These are phyloP conservation scores for Stratiomys singularior DNA, from an alignment of 2,888 invertebrate genomes.

Conservation along the genomic window DNA sequence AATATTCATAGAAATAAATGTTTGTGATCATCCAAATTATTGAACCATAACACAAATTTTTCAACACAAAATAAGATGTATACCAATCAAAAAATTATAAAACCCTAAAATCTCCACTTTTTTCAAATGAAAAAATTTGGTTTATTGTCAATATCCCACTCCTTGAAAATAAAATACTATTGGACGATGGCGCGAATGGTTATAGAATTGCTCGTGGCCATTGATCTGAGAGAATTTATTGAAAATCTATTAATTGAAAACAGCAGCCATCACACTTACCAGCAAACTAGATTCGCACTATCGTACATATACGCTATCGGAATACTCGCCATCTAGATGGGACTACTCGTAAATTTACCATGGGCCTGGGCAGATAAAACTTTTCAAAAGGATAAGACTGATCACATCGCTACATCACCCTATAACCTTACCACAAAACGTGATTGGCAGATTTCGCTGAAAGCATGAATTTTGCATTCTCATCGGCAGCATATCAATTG, in stretches of 20 bases:
- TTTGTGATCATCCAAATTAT: too few relatives aligned
- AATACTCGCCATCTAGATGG: not conserved
- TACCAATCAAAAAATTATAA: too few relatives aligned
- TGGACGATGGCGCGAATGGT: not conserved
- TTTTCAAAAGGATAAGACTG: not conserved
- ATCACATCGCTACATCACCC: not conserved
- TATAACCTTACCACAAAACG: not conserved
- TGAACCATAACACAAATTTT: too few relatives aligned
- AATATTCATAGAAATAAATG: too few relatives aligned
- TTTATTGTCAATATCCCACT: not conserved
- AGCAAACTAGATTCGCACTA: not conserved
- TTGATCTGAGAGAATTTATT: conserved; percentile 18
- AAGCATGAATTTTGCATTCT: conserved; percentile 25
- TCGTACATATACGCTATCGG: not conserved
- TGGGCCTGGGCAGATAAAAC: not conserved
- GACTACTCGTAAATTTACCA: not conserved
- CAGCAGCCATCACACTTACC: not conserved
- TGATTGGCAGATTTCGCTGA: conserved; percentile 29
- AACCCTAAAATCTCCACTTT: not conserved
- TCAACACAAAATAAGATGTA: too few relatives aligned
- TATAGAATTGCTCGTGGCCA: conserved; percentile 13
- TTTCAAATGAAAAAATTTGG: not conserved
- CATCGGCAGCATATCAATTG: conserved; percentile 27
- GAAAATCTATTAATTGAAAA: conserved; percentile 33
- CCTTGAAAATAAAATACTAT: not conserved